phyloP scores from a whole-genome alignment of 2,888 invertebrate genomes.

The Nomada ruficornis region DNA sequence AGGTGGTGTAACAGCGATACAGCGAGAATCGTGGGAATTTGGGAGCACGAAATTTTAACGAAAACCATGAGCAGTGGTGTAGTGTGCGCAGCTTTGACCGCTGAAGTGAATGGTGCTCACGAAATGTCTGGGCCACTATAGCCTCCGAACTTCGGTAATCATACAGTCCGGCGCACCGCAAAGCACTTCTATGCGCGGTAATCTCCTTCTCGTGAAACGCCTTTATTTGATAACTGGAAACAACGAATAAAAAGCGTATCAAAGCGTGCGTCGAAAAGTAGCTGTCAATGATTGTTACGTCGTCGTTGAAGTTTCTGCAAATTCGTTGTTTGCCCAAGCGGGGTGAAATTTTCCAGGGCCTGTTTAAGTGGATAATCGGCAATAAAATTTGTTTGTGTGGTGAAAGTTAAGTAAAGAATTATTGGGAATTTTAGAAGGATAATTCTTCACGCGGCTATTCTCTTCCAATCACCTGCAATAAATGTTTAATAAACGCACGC shows the following conservation, averaged over 20 bases:
- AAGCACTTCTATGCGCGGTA: slow-evolving; percentile 76
- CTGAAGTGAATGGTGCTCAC: slow-evolving; percentile 72
- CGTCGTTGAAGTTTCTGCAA: background rate
- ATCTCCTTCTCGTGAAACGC: slow-evolving; percentile 73
- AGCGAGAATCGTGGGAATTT: slow-evolving; percentile 52
- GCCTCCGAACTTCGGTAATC: slow-evolving; percentile 82
- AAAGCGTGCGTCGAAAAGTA: slow-evolving; percentile 20
- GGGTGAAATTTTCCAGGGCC: no score
- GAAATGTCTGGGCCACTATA: slow-evolving; percentile 81
- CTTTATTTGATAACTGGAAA: slow-evolving; percentile 73
- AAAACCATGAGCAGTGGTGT: slow-evolving; percentile 48
- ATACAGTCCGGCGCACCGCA: slow-evolving; percentile 82
- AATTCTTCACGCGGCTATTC: no score
- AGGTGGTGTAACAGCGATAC: background rate
- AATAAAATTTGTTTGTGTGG: no score
- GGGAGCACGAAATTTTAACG: slow-evolving; percentile 56
- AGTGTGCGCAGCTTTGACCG: slow-evolving; percentile 68
- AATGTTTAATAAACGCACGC: no score
- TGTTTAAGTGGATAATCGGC: background rate
- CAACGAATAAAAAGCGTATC: slow-evolving; percentile 57
- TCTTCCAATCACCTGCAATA: no score
- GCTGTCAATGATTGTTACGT: background rate
- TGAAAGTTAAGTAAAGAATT: no score
- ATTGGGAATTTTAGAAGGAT: no score
- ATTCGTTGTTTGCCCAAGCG: background rate